phyloP scores from a whole-genome alignment of 2,113 vertebrate species.

The Hymenochirus boettgeri region DNA sequence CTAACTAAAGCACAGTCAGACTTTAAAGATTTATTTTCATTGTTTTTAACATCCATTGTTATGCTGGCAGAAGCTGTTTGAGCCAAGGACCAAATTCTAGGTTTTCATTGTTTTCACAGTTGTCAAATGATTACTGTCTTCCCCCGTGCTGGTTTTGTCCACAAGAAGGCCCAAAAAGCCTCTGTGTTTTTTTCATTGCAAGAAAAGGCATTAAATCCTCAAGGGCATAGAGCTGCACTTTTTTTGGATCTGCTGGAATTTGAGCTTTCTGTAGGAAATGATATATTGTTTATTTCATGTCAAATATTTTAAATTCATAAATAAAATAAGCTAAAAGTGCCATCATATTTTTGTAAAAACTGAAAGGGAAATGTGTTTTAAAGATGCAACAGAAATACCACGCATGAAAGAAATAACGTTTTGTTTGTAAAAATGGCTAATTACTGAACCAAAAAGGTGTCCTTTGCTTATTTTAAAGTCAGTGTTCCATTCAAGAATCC shows the following conservation, averaged over 20 bases:
- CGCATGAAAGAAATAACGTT: no score
- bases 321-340: no score
- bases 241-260: slow-evolving; percentile 53
- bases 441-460: no score
- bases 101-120: slow-evolving; percentile 74
- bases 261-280: slow-evolving; percentile 33
- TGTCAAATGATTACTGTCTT: slow-evolving; percentile 51
- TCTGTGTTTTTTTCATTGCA: slow-evolving; percentile 56
- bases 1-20: slow-evolving; percentile 62
- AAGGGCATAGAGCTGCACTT: slow-evolving; percentile 63
- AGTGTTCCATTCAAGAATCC: no score
- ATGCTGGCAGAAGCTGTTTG: slow-evolving; percentile 72
- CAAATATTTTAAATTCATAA: no score
- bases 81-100: slow-evolving; percentile 90
- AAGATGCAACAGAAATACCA: no score
- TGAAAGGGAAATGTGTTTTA: no score
- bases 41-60: slow-evolving; percentile 54
- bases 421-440: no score
- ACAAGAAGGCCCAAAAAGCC: slow-evolving; percentile 62
- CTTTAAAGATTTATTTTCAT: slow-evolving; percentile 59
- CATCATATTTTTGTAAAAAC: no score
- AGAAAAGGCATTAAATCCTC: slow-evolving; percentile 65
- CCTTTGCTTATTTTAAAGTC: no score
- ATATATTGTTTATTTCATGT: no score
- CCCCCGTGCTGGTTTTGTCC: slow-evolving; percentile 48